A percentile compares a stretch with the other conserved stretches of the same genome.
Evolutionary conservation across 2,888 invertebrate genomes (phyloP).

Genomic region (Octonoba sinensis): DNA sequence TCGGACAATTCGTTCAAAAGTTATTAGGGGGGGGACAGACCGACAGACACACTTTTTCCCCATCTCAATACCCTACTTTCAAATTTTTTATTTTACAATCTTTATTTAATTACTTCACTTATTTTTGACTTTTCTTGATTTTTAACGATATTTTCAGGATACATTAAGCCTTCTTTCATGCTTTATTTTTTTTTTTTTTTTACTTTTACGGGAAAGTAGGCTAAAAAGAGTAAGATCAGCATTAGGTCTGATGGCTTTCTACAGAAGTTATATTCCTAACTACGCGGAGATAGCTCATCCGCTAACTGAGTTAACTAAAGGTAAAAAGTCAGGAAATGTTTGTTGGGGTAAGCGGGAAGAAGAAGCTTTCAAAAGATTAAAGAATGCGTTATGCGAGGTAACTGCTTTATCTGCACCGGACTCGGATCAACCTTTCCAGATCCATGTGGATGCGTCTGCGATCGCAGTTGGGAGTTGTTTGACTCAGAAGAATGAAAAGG

Average conservation of each 20-base stretch:
- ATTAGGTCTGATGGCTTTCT: neutral
- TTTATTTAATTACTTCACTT: too few species aligned
- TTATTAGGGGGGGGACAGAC: too few species aligned
- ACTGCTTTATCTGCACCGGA: neutral
- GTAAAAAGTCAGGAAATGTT: neutral
- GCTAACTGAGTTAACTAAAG: too few species aligned
- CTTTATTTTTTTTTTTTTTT: too few species aligned
- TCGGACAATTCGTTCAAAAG: too few species aligned
- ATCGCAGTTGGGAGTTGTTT: neutral
- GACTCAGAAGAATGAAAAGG: neutral
- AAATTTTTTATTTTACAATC: too few species aligned
- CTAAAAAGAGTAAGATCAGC: neutral
- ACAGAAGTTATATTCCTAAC: neutral
- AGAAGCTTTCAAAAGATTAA: neutral
- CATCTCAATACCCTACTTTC: too few species aligned
- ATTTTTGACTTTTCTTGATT: too few species aligned
- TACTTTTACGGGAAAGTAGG: too few species aligned
- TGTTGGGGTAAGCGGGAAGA: neutral
- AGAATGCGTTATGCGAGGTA: neutral
- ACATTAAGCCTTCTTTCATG: too few species aligned
- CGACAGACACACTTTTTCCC: too few species aligned
- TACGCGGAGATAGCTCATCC: neutral
- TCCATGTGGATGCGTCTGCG: neutral
- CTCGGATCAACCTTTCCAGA: neutral
- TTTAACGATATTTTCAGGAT: too few species aligned